Base-by-base conservation (phyloP, 64 coral and sea anemone genomes). In the Cladopsammia gracilis region DNA sequence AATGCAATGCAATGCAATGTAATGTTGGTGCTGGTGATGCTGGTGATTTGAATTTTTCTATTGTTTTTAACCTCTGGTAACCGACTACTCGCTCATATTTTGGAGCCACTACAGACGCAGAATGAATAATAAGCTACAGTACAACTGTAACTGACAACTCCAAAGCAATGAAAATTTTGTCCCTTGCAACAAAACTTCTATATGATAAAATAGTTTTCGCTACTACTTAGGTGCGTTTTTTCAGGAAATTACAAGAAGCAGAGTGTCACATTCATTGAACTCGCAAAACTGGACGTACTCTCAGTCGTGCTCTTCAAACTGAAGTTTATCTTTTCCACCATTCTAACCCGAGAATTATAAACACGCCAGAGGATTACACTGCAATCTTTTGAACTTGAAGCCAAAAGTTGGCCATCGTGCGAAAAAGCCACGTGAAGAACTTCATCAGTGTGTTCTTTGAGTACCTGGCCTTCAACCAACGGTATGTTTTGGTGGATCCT, bases 201-300 rank as follows among this genome's bases (percentile, higher is more conserved):
- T 34, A 34, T 34, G 34, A 34, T 34, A 34, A 34, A 34, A 34
- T 34, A 34, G 34, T 34, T 34, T 34, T 34, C 34, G 34, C 34
- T 34, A 2, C 34, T 34, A 34, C 34, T 34, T 34, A 2, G 34
- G 34, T 34, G 34, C 34, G 0, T 2, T 34, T 34, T 34, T 34
- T 34, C 34, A 0, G 34, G 34, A 34, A 34, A 34, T 34, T n/a
- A 97, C 93, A 24, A 94, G 57, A 15, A 94, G 74, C 11, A 97
- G 62, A 48, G 82, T 83, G 71, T 94, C 92, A 66, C 76, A 84
- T 77, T 45, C 69, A 64, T 82, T 94, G 48, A 97, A 97, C 58
- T 97, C 95, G 11, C 92, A 91, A 24, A 97, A 97, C 67, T 97
- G 95, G 3, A 97, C 95, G 49, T 97, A 97, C 25, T 97, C 88